These are phyloP conservation scores for Euspilapteryx auroguttella DNA, from an alignment of 2,888 invertebrate species.

Conservation along the genomic window DNA sequence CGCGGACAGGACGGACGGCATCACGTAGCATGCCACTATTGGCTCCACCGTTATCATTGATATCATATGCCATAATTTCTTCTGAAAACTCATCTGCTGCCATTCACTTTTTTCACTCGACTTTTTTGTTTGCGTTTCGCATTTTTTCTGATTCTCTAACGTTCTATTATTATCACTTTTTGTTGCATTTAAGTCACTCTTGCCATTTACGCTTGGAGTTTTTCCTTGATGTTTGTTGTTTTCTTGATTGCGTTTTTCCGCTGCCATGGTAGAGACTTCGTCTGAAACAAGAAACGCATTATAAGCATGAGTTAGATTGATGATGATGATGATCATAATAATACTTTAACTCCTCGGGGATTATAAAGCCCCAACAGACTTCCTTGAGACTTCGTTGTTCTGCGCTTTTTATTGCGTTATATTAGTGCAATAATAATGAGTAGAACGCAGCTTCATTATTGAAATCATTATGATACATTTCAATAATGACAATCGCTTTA, in stretches of 20 bases:
- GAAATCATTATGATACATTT: background rate
- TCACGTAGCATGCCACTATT: slow-evolving; percentile 73
- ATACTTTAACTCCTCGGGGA: too few species aligned
- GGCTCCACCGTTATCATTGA: slow-evolving; percentile 76
- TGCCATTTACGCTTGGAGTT: slow-evolving; percentile 19
- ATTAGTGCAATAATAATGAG: background rate
- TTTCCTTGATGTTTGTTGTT: slow-evolving; percentile 23
- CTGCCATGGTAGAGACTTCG: slow-evolving; percentile 22
- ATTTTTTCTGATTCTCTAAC: slow-evolving; percentile 14
- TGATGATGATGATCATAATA: too few species aligned
- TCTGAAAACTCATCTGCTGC: slow-evolving; percentile 49
- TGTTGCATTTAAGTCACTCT: slow-evolving; percentile 31
- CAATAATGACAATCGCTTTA: background rate
- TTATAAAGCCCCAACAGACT: too few species aligned
- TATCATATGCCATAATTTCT: slow-evolving; percentile 60
- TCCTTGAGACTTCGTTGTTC: too few species aligned
- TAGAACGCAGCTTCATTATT: background rate
- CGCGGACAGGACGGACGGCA: slow-evolving; percentile 67
- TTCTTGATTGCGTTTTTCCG: slow-evolving; percentile 24
- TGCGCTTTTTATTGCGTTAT: too few species aligned
- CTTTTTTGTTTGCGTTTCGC: slow-evolving; percentile 1
- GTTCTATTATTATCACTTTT: slow-evolving; percentile 31
- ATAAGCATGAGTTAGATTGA: slow-evolving; percentile 4
- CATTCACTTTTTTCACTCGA: slow-evolving; percentile 18
- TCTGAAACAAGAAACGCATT: slow-evolving; percentile 36